Percentiles rank a stretch among this genome's conserved stretches.
phyloP scores from a whole-genome alignment of 2,113 vertebrate species.

The Sakesphorus luctuosus region DNA sequence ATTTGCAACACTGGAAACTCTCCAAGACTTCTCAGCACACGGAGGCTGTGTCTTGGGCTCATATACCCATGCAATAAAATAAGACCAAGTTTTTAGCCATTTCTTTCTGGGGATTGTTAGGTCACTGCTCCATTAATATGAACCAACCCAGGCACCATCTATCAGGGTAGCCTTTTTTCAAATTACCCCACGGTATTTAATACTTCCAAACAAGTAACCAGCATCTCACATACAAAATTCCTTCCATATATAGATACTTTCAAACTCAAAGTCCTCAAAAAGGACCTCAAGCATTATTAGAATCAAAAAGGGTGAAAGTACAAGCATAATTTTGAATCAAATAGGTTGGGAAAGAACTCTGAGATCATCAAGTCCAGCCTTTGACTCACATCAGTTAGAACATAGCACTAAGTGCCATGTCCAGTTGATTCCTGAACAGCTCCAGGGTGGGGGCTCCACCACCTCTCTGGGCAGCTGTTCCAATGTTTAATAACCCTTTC shows the following conservation, averaged over 20 bases:
- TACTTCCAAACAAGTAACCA: background rate
- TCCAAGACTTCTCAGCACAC: background rate
- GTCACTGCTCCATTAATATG: background rate
- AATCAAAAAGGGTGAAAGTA: background rate
- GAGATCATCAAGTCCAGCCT: background rate
- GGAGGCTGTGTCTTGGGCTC: background rate
- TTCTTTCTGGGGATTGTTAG: background rate
- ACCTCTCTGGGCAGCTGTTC: background rate
- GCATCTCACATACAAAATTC: background rate
- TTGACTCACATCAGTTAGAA: background rate
- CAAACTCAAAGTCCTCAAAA: background rate
- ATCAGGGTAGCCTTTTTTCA: background rate
- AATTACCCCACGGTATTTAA: background rate
- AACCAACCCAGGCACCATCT: background rate
- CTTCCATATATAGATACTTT: background rate
- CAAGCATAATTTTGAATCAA: background rate
- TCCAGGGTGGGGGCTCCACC: background rate
- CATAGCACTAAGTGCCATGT: background rate
- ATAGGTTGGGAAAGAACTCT: background rate
- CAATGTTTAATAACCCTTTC: background rate
- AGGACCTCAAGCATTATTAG: background rate
- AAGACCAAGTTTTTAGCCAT: background rate
- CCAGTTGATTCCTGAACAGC: background rate
- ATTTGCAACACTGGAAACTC: background rate
- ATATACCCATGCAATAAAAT: accelerated